phyloP scores from a whole-genome alignment of 2,888 invertebrate genomes.

The Cremastinae sp. region DNA sequence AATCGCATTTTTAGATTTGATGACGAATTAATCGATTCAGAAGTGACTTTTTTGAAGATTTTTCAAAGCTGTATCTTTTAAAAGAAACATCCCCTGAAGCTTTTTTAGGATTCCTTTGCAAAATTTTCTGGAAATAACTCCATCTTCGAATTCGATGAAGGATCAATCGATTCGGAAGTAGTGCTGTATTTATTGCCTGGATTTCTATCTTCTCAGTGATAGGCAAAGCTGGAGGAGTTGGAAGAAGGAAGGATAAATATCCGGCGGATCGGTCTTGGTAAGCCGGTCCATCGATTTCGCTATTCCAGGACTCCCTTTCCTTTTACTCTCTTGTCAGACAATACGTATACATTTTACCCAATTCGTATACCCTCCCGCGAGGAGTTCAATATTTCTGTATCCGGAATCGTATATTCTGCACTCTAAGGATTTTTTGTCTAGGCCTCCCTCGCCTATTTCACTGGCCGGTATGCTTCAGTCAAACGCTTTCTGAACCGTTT shows the following conservation, averaged over 20 bases:
- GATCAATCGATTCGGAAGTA: no score
- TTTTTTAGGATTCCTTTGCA: no score
- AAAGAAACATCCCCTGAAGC: no score
- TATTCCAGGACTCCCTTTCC: constrained; percentile 38
- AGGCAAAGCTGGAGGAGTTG: neutral
- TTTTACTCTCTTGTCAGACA: constrained; percentile 14
- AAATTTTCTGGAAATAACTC: no score
- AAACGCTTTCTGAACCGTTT: constrained; percentile 56
- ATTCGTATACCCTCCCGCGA: constrained; percentile 58
- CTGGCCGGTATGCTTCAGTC: neutral
- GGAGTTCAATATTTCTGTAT: constrained; percentile 70
- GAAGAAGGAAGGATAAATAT: constrained; percentile 33
- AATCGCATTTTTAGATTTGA: no score
- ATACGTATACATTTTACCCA: constrained; percentile 44
- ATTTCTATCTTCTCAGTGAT: constrained; percentile 33
- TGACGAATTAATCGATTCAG: no score
- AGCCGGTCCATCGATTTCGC: constrained; percentile 58
- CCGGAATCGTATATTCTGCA: constrained; percentile 2
- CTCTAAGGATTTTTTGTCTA: constrained; percentile 7
- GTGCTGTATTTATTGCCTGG: constrained; percentile 55
- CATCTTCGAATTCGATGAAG: no score
- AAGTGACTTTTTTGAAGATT: no score
- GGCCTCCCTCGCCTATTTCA: constrained; percentile 25
- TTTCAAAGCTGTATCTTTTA: no score
- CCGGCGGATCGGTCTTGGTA: constrained; percentile 33